Conservation (phyloP, 2,888 invertebrate species). For the Elegia similella region DNA sequence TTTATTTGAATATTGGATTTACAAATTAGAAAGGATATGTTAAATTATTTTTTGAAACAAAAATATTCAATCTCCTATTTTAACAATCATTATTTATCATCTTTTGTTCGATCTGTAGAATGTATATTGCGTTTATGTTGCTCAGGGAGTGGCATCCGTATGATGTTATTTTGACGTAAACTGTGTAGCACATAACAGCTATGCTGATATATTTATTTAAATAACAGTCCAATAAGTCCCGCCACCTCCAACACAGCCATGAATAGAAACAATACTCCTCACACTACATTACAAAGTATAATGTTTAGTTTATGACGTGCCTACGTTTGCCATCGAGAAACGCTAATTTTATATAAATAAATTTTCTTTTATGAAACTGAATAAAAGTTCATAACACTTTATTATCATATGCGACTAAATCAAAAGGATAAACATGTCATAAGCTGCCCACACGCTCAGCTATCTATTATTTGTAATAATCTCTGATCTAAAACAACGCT, state of each 20-base stretch:
- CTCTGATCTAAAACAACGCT: constrained; percentile 4
- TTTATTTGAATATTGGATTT: no score
- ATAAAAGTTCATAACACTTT: constrained; percentile 11
- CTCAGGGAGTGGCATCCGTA: no score
- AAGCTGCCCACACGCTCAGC: constrained; percentile 1
- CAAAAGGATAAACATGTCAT: constrained; percentile 11
- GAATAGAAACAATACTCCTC: constrained; percentile 51
- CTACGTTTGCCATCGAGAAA: constrained; percentile 7
- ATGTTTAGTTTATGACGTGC: constrained; percentile 31
- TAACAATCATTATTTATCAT: no score
- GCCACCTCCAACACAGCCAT: constrained; percentile 43
- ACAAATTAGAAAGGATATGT: no score
- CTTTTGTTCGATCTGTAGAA: no score
- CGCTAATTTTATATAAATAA: constrained; percentile 11
- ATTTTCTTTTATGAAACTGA: constrained; percentile 13
- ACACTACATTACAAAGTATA: constrained; percentile 53
- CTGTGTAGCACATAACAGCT: constrained; percentile 5
- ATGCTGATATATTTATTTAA: constrained; percentile 38
- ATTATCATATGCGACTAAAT: constrained; percentile 8
- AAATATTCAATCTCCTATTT: no score
- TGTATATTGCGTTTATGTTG: no score
- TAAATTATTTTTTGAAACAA: no score
- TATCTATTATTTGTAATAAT: constrained; percentile 8
- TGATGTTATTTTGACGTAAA: no score
- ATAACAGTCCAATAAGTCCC: constrained; percentile 33